A percentile compares a stretch with the other conserved stretches of the same genome.
phyloP scores from a whole-genome alignment of 1,140 invertebrate species.

The Metopolophium dirhodum region DNA sequence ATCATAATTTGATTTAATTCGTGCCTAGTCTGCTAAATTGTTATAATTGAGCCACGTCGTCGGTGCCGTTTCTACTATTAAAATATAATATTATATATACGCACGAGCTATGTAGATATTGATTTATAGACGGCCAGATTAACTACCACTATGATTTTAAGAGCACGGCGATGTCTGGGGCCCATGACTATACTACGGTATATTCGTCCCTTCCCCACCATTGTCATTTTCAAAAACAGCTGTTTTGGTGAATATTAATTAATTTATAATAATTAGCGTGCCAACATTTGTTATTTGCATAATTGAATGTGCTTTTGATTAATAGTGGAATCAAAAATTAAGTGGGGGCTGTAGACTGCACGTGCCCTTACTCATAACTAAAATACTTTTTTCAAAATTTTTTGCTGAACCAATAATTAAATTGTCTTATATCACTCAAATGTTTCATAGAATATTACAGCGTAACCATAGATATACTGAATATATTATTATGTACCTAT shows the following conservation, averaged over 20 bases:
- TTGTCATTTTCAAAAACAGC: neutral
- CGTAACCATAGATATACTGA: too few species aligned
- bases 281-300: neutral
- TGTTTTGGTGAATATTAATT: neutral
- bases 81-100: neutral
- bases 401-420: neutral
- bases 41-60: neutral
- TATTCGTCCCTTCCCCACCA: neutral
- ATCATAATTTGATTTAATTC: neutral
- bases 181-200: neutral
- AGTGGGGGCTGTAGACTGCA: neutral
- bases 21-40: neutral
- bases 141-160: neutral
- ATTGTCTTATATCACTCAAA: too few species aligned
- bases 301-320: neutral
- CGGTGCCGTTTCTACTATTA: neutral
- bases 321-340: neutral
- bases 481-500: too few species aligned
- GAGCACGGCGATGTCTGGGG: neutral
- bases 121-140: neutral
- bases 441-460: too few species aligned
- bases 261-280: neutral
- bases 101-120: neutral
- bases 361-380: too few species aligned
- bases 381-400: too few species aligned